Conservation (phyloP, 2,797 vertebrate species). For the Leptoclinus maculatus region DNA sequence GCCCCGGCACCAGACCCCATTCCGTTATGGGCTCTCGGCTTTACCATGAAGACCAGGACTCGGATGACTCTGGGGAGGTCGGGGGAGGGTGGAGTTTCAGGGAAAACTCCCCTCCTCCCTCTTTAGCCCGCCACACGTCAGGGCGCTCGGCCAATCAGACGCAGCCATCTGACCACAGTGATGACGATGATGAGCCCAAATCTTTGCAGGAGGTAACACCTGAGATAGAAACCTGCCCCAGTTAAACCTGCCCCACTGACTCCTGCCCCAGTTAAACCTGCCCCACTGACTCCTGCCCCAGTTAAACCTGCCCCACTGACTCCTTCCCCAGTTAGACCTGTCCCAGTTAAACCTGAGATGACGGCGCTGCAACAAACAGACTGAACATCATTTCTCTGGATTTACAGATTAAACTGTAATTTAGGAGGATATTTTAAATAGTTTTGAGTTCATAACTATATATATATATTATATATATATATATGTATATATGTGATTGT, state of each 20-base stretch:
- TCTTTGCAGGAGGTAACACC: constrained; percentile 87
- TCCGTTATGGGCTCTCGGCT: constrained; percentile 3
- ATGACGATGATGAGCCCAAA: constrained; percentile 75
- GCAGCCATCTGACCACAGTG: constrained; percentile 8
- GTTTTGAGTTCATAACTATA: no score
- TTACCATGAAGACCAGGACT: constrained; percentile 62
- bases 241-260: not conserved
- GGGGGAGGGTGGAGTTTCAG: constrained; percentile 39
- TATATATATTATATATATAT: no score
- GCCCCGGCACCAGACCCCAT: constrained; percentile 6
- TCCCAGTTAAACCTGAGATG: not conserved
- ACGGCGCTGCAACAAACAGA: no score
- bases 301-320: not conserved
- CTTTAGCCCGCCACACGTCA: constrained; percentile 36
- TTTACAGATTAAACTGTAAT: no score
- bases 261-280: not conserved
- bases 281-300: not conserved
- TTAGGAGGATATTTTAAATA: no score
- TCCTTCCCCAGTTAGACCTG: no score
- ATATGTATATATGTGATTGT: not conserved
- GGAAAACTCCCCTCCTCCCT: constrained; percentile 72
- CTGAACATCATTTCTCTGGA: no score
- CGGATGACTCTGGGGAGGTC: constrained; percentile 25
- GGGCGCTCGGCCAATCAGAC: constrained; percentile 20
- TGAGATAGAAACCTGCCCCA: not conserved